Conservation (phyloP, 2,113 vertebrate species). For the Ctenomys sociabilis region DNA sequence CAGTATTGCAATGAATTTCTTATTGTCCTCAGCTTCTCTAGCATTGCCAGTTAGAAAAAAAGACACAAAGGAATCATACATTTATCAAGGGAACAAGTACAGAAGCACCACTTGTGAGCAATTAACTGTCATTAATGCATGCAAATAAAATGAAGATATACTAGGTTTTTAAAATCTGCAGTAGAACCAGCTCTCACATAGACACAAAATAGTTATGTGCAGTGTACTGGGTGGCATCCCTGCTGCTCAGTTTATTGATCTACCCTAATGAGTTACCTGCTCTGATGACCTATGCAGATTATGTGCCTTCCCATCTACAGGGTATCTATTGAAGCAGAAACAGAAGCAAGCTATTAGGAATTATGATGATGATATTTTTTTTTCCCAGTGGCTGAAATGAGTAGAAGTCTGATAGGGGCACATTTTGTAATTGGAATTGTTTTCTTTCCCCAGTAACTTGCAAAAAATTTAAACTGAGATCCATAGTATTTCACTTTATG, state of each 20-base stretch:
- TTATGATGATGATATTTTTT: slow-evolving; percentile 38
- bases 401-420: slow-evolving; percentile 18
- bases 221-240: not conserved
- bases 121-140: not conserved
- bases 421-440: slow-evolving; percentile 45
- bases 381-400: slow-evolving; percentile 50
- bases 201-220: not conserved
- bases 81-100: slow-evolving; percentile 40
- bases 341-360: slow-evolving; percentile 58
- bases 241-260: slow-evolving; percentile 30
- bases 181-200: not conserved
- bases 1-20: not conserved
- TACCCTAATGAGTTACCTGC: slow-evolving; percentile 35
- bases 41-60: slow-evolving; percentile 40
- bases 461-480: not conserved
- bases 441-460: not conserved
- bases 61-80: slow-evolving; percentile 39
- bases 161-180: not conserved
- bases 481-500: not conserved
- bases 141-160: not conserved
- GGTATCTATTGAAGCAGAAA: slow-evolving; percentile 72
- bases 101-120: slow-evolving; percentile 31
- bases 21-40: not conserved
- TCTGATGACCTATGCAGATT: slow-evolving; percentile 56
- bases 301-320: slow-evolving; percentile 62